Evolutionary conservation across 2,113 vertebrate species (phyloP).

Genomic region (Micromys minutus): DNA sequence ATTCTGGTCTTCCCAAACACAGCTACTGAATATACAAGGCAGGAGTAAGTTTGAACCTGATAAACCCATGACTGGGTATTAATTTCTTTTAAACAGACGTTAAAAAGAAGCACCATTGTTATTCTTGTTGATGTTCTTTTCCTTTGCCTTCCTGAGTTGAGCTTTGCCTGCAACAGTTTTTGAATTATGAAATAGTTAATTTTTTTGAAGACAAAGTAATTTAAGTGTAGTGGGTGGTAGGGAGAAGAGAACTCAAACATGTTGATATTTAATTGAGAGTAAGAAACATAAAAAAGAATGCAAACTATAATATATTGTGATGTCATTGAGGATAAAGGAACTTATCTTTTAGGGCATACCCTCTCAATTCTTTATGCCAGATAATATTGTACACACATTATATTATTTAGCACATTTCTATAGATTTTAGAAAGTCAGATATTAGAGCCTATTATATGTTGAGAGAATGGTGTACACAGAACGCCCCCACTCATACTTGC

Average conservation of each 20-base stretch:
- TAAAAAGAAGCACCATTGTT: conserved; percentile 15
- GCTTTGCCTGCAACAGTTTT: neutral
- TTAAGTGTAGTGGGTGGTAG: neutral
- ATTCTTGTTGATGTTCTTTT: neutral
- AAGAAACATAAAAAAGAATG: neutral
- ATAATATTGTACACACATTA: neutral
- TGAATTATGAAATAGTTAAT: conserved; percentile 24
- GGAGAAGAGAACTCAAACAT: neutral
- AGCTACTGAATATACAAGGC: neutral
- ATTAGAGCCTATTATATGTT: neutral
- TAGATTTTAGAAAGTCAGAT: conserved; percentile 31
- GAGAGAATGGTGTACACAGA: neutral
- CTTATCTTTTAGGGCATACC: neutral
- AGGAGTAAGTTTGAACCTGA: neutral
- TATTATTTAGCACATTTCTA: neutral
- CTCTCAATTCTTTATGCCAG: neutral
- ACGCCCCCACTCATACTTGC: neutral
- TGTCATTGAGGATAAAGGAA: neutral
- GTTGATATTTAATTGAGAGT: conserved; percentile 1
- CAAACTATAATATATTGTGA: neutral
- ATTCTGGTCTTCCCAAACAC: neutral
- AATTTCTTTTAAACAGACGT: neutral
- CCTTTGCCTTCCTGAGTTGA: neutral
- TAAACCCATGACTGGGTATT: neutral
- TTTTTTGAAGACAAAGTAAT: neutral